phyloP scores from a whole-genome alignment of 1,140 invertebrate genomes.

The Telenomus remus region DNA sequence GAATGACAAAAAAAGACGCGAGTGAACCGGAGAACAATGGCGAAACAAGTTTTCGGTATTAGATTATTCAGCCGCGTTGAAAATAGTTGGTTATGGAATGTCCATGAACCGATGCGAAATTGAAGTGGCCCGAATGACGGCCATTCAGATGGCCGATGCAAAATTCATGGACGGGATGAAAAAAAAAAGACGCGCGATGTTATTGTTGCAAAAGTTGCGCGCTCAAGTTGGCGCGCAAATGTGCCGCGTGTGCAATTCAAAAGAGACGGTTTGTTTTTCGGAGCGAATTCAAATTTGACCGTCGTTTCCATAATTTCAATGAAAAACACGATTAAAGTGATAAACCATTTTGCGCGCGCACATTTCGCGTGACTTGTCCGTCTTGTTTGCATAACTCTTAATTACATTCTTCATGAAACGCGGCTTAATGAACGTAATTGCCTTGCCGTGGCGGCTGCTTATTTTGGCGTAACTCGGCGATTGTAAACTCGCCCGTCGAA shows the following conservation, averaged over 20 bases:
- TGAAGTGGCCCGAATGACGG: conserved; percentile 46
- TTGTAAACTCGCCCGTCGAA: conserved; percentile 56
- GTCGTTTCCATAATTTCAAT: conserved; percentile 56
- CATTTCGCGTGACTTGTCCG: conserved; percentile 49
- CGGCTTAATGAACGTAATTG: conserved; percentile 58
- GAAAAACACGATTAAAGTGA: conserved; percentile 51
- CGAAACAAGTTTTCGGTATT: too few relatives aligned
- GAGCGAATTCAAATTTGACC: conserved; percentile 47
- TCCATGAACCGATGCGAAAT: conserved; percentile 37
- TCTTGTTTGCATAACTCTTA: conserved; percentile 58
- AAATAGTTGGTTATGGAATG: conserved; percentile 25
- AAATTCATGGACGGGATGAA: conserved; percentile 43
- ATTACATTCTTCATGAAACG: conserved; percentile 60
- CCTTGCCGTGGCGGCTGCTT: conserved; percentile 49
- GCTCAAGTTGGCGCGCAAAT: conserved; percentile 33
- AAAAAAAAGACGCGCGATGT: conserved; percentile 16
- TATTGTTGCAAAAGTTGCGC: conserved; percentile 44
- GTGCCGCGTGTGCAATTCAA: conserved; percentile 23
- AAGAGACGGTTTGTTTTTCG: conserved; percentile 48
- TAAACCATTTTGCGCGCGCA: conserved; percentile 51
- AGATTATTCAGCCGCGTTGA: too few relatives aligned
- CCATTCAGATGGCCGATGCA: conserved; percentile 32
- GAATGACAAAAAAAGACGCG: too few relatives aligned
- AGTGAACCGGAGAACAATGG: too few relatives aligned
- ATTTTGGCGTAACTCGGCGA: conserved; percentile 61